A percentile compares a stretch with the other conserved stretches of the same genome.
phyloP scores from a whole-genome alignment of 2,888 invertebrate genomes.

The Limnephilus rhombicus region DNA sequence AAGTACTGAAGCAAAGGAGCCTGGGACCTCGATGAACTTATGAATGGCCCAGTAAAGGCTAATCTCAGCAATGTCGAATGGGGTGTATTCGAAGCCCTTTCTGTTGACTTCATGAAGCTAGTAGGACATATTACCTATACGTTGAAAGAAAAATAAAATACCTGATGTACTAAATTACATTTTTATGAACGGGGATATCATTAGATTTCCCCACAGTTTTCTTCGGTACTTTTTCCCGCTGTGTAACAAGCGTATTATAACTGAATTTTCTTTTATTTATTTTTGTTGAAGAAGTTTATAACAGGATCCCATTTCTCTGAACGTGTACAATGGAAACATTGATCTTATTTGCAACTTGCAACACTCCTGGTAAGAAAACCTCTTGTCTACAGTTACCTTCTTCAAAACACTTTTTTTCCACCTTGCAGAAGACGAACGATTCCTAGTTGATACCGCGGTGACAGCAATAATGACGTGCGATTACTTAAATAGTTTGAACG shows the following conservation, averaged over 20 bases:
- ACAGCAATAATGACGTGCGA: too few relatives aligned
- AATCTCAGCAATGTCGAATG: conserved; percentile 82
- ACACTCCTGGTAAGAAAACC: conserved; percentile 82
- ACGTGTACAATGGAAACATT: conserved; percentile 87
- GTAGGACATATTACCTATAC: conserved; percentile 81
- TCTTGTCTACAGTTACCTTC: too few relatives aligned
- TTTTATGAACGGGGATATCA: too few relatives aligned
- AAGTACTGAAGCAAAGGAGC: conserved; percentile 68
- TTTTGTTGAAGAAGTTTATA: conserved; percentile 83
- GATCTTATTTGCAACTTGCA: conserved; percentile 85
- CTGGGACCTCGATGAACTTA: conserved; percentile 76
- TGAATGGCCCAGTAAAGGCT: conserved; percentile 84
- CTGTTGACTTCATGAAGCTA: conserved; percentile 89
- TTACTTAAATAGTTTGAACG: too few relatives aligned
- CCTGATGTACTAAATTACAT: too few relatives aligned
- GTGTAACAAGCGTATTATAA: too few relatives aligned
- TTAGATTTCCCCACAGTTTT: too few relatives aligned
- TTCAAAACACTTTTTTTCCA: too few relatives aligned
- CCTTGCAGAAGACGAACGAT: neutral
- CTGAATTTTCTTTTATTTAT: conserved; percentile 67
- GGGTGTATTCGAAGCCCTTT: conserved; percentile 81
- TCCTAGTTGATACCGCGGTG: too few relatives aligned
- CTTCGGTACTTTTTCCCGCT: too few relatives aligned
- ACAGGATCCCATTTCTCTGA: conserved; percentile 82
- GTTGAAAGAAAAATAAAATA: too few relatives aligned